Conservation (phyloP, 2,113 vertebrate species). For the Melanerpes aurifrons region DNA sequence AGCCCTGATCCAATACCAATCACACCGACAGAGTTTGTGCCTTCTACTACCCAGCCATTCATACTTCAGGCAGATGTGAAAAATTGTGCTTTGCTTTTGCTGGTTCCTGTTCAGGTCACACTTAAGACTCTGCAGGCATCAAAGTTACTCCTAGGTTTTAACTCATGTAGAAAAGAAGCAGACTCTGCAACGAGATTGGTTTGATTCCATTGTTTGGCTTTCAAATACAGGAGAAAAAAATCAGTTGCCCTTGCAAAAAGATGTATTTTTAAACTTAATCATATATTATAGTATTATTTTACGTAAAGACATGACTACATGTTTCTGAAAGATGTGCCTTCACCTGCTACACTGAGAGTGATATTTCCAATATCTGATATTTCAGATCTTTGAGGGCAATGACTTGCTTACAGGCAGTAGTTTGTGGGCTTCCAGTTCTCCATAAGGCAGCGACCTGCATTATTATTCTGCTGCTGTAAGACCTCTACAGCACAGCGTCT, state of each 20-base stretch:
- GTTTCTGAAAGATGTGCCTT: background rate
- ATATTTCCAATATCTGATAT: background rate
- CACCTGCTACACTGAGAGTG: background rate
- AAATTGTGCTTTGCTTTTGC: background rate
- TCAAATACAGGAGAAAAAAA: background rate
- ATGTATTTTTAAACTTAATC: background rate
- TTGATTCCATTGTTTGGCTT: background rate
- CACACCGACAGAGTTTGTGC: background rate
- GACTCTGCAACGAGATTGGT: background rate
- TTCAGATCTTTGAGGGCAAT: background rate
- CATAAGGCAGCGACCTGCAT: rapidly evolving
- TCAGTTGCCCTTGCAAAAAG: background rate
- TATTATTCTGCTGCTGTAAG: background rate
- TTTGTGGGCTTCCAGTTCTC: background rate
- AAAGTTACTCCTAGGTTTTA: background rate
- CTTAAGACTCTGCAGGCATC: background rate
- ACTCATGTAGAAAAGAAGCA: background rate
- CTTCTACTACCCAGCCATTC: background rate
- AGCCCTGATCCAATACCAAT: background rate
- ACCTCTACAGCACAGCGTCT: background rate
- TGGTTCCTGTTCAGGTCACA: background rate
- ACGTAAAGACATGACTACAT: background rate
- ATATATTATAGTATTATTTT: background rate
- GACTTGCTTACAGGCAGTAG: too few species aligned
- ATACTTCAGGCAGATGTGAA: background rate